Evolutionary conservation across 2,888 invertebrate species (phyloP).

Genomic region (Celastrina argiolus): DNA sequence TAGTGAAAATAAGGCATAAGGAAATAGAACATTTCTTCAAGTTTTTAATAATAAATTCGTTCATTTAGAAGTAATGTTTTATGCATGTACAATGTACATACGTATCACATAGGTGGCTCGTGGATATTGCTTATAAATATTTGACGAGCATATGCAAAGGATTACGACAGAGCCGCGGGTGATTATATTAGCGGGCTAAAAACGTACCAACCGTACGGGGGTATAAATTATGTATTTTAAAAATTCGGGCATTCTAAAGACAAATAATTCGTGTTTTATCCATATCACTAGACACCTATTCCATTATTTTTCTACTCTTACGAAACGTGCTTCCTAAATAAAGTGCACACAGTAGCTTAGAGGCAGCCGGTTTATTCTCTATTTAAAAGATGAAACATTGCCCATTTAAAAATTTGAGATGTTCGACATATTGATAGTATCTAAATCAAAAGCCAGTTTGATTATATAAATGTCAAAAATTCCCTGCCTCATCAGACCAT

Average conservation of each 20-base stretch:
- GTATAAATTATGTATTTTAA: not conserved
- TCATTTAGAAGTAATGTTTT: not conserved
- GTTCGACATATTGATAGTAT: too few relatives aligned
- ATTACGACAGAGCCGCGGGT: not conserved
- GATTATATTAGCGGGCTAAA: not conserved
- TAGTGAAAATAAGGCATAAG: not conserved
- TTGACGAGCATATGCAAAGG: not conserved
- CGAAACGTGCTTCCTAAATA: too few relatives aligned
- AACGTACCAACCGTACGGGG: not conserved
- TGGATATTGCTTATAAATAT: conserved; percentile 11
- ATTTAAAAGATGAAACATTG: too few relatives aligned
- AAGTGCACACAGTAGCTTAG: too few relatives aligned
- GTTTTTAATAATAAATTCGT: not conserved
- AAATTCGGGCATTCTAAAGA: too few relatives aligned
- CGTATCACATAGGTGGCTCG: not conserved
- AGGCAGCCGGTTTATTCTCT: too few relatives aligned
- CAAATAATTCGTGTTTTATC: too few relatives aligned
- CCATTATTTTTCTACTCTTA: too few relatives aligned
- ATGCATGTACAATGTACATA: not conserved
- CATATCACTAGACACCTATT: too few relatives aligned
- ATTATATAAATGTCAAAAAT: not conserved
- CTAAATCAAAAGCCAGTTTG: too few relatives aligned
- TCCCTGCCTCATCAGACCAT: not conserved
- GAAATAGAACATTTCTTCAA: not conserved
- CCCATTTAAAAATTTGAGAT: too few relatives aligned